Base-by-base conservation (phyloP, 2,888 invertebrate species). In the Chaitophorus viminalis region DNA sequence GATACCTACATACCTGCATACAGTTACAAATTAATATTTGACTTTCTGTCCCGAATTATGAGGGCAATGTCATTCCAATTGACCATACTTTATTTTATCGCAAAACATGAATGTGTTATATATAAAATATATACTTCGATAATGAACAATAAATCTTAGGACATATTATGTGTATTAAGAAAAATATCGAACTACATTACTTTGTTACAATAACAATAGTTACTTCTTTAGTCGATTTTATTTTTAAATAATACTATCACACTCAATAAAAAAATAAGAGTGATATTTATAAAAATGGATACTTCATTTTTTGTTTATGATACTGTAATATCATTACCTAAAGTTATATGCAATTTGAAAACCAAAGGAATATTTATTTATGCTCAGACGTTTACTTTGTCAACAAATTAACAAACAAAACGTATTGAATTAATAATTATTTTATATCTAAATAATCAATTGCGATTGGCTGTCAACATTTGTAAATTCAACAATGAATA, bases 331-430 rank as follows among this genome's bases (percentile, higher is more conserved):
- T 46, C 1, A 46, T 46, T 14, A 46, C 46, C 11, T 46, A 60
- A 60, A 60, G 25, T 60, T 21, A 3, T 60, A 25, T 60, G 1
- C 21, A 6, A 60, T 60, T 60, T 3, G 4, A 72, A 82, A 82
- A 70, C 21, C 31, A 46, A 21, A 46, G 31, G 25, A 70, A 52
- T 82, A 72, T 82, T 31, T 17, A 33, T 52, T 72, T 31, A 72
- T 72, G 31, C 52, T 33, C 33, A 33, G 72, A 52, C 33, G 60
- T 83, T 74, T 74, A 82, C 8, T 74, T 82, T 36, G 74, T 74
- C 74, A 36, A 74, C 36, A 6, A 60, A 60, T 75, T 83, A 21
- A 83, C 36, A 29, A 29, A 72, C 36, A 54, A 72, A 33, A 74
- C 54, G 9, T 39, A 75, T 60, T 39, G 60, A 39, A 83, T 83